Evolutionary conservation across 2,113 vertebrate genomes (phyloP).

Genomic region (Ciconia boyciana): DNA sequence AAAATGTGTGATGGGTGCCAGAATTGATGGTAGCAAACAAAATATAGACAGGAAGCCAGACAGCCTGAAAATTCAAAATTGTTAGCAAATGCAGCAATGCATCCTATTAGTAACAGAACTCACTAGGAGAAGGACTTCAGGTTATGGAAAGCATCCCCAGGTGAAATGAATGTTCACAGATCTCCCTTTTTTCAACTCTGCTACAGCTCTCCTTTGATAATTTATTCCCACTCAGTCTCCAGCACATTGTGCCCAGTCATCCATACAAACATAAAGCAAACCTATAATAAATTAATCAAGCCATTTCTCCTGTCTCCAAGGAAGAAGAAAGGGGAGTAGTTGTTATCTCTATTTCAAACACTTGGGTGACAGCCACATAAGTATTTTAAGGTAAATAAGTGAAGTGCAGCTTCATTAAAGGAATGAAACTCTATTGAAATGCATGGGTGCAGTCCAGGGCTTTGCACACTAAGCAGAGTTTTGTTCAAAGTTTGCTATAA

Average conservation of each 20-base stretch:
- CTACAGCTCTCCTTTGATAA: conserved; percentile 9
- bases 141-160: not conserved
- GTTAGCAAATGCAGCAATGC: not conserved
- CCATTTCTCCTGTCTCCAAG: conserved; percentile 7
- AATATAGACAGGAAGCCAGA: not conserved
- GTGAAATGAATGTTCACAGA: not conserved
- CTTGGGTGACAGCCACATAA: not conserved
- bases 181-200: not conserved
- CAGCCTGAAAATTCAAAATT: not conserved
- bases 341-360: conserved; percentile 29
- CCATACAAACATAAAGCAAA: conserved; percentile 10
- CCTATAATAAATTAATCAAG: conserved; percentile 50
- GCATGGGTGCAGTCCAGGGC: not conserved
- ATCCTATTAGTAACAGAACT: not conserved
- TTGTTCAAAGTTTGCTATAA: not conserved
- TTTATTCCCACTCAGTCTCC: conserved; percentile 24
- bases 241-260: conserved; percentile 11
- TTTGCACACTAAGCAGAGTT: not conserved
- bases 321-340: not conserved
- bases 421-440: not conserved
- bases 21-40: not conserved
- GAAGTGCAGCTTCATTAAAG: not conserved
- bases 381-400: conserved; percentile 24
- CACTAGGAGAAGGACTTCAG: not conserved
- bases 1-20: not conserved